These are phyloP conservation scores for Haliclona indistincta DNA, from an alignment of 37 sponge, comb jelly and placozoan species.

Conservation along the genomic window DNA sequence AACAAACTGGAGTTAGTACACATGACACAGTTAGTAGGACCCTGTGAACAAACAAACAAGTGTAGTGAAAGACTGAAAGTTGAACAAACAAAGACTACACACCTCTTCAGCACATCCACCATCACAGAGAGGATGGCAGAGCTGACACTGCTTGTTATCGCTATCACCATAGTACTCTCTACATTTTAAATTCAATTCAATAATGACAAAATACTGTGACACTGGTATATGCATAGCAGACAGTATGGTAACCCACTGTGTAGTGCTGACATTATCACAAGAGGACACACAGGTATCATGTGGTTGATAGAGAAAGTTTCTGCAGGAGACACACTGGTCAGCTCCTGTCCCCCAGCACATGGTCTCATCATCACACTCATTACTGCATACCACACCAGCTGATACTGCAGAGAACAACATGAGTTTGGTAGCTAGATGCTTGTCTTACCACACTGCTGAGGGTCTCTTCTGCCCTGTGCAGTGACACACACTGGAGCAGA, in stretches of 20 bases:
- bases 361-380: conserved; percentile 45
- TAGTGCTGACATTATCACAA: conserved; percentile 11
- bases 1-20: too few relatives aligned
- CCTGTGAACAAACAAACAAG: too few relatives aligned
- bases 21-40: too few relatives aligned
- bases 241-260: background rate
- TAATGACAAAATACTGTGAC: too few relatives aligned
- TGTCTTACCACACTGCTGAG: conserved; percentile 19
- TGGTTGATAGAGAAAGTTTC: conserved; percentile 50
- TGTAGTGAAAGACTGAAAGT: too few relatives aligned
- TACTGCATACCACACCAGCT: conserved; percentile 44
- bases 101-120: too few relatives aligned
- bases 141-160: too few relatives aligned
- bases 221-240: too few relatives aligned
- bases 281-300: conserved; percentile 42
- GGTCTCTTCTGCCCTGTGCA: background rate
- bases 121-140: too few relatives aligned
- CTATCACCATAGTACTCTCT: too few relatives aligned
- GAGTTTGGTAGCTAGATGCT: background rate
- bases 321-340: conserved; percentile 72
- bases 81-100: too few relatives aligned
- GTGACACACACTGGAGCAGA: background rate
- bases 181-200: too few relatives aligned
- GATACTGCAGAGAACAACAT: conserved; percentile 7
- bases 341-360: conserved; percentile 68